Percentiles rank a stretch among this genome's conserved stretches.
These are phyloP conservation scores for Pteromalus puparum DNA, from an alignment of 1,140 invertebrate species.

Conservation along the genomic window DNA sequence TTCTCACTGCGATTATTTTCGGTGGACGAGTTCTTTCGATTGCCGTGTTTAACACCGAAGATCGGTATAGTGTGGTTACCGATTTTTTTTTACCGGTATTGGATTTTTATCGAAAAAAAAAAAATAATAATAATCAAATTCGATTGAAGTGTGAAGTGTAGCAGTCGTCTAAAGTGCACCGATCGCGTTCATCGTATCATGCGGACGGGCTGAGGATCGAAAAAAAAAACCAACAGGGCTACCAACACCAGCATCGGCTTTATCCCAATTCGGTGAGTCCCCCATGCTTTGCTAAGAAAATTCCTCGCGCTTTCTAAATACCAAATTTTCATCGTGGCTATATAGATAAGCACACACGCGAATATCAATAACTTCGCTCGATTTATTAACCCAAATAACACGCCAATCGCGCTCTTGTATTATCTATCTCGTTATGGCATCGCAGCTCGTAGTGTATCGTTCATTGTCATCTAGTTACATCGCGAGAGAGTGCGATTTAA, in stretches of 20 bases:
- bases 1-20: background rate
- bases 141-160: background rate
- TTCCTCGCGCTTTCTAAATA: conserved; percentile 23
- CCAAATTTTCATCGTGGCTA: background rate
- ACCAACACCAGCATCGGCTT: too few species aligned
- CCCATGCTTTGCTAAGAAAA: background rate
- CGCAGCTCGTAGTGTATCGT: background rate
- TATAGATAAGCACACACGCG: background rate
- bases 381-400: conserved; percentile 36
- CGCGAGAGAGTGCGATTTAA: conserved; percentile 8
- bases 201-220: background rate
- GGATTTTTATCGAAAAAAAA: too few species aligned
- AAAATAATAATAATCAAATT: too few species aligned
- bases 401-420: background rate
- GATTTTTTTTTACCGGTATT: too few species aligned
- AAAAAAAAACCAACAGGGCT: background rate
- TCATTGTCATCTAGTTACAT: conserved; percentile 30
- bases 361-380: background rate
- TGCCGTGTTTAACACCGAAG: background rate
- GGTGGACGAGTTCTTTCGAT: too few species aligned
- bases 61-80: too few species aligned
- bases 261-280: conserved; percentile 10
- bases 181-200: background rate
- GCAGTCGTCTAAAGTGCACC: background rate
- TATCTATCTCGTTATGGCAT: conserved; percentile 23